Percentiles rank a stretch among this genome's conserved stretches.
Conservation (phyloP, 2,888 invertebrate species). For the Leptopilina myrica region DNA sequence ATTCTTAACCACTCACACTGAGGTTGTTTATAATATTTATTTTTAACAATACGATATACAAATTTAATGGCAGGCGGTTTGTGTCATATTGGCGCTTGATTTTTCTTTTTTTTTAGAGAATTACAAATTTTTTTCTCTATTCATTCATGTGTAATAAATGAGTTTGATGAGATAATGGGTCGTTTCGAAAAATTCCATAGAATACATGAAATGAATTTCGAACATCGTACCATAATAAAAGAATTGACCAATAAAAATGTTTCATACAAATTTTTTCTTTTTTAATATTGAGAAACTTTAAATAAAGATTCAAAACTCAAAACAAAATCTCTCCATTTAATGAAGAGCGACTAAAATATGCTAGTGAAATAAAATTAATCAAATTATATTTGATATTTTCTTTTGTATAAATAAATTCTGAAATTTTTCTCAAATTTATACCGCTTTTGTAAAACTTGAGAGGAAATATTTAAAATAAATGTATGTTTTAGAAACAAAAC, state of each 20-base stretch:
- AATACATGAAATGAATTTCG: slow-evolving; percentile 27
- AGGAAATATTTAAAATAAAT: not conserved
- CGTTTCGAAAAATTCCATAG: slow-evolving; percentile 28
- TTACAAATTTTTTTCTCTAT: slow-evolving; percentile 29
- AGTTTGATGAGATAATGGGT: slow-evolving; percentile 26
- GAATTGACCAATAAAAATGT: not conserved
- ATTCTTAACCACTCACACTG: slow-evolving; percentile 5
- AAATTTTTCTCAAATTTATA: not conserved
- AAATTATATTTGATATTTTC: slow-evolving; percentile 24
- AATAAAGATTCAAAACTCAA: slow-evolving; percentile 2
- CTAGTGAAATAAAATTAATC: not conserved
- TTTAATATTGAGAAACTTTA: not conserved
- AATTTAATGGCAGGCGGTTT: slow-evolving; percentile 62
- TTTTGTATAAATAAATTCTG: slow-evolving; percentile 19
- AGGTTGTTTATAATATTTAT: slow-evolving; percentile 26
- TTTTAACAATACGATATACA: slow-evolving; percentile 60
- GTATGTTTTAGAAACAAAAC: not conserved
- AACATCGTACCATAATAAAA: slow-evolving; percentile 29
- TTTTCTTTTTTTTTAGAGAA: slow-evolving; percentile 47
- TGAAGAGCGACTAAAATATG: slow-evolving; percentile 2
- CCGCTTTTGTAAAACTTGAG: not conserved
- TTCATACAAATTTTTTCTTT: not conserved
- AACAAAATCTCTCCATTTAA: slow-evolving; percentile 4
- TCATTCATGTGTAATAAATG: slow-evolving; percentile 33
- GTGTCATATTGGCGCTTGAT: slow-evolving; percentile 57